Evolutionary conservation across 2,113 vertebrate genomes (phyloP).

Genomic region (Pelecanoides urinatrix): DNA sequence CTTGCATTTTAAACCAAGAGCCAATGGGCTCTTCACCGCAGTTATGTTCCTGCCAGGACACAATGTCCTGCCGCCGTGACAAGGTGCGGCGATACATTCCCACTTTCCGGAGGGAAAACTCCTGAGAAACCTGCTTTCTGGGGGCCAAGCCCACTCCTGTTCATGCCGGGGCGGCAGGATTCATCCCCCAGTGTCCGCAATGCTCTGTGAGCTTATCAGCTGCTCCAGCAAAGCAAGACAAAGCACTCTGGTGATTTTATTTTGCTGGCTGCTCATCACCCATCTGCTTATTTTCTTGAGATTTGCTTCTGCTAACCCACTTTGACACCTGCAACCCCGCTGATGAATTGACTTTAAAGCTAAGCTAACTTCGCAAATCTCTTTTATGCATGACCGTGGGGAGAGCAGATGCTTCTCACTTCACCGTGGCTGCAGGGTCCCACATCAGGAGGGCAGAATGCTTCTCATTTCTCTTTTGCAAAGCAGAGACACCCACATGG

Average conservation of each 20-base stretch:
- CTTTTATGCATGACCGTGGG: not conserved
- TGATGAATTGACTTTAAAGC: not conserved
- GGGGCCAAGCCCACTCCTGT: not conserved
- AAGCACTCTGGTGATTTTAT: not conserved
- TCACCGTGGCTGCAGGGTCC: not conserved
- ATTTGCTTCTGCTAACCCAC: not conserved
- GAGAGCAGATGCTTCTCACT: not conserved
- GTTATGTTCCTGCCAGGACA: not conserved
- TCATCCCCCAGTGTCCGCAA: not conserved
- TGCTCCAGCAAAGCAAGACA: conserved; percentile 2
- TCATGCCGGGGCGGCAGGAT: not conserved
- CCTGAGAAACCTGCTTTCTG: not conserved
- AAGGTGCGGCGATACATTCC: not conserved
- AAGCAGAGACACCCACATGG: not conserved
- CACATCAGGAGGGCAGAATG: not conserved
- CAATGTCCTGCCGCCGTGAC: fast-evolving
- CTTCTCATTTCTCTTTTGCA: not conserved
- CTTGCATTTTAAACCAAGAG: not conserved
- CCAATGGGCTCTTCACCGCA: fast-evolving
- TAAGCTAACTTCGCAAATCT: not conserved
- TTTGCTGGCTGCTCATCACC: conserved; percentile 35
- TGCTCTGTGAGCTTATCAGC: not conserved
- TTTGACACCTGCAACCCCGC: not conserved
- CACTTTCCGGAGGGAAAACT: fast-evolving
- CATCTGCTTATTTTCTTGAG: conserved; percentile 32